Evolutionary conservation across 1,140 invertebrate genomes (phyloP), one percentile per base, ranked within the genome.

Genomic region (Sogatella furcifera): DNA sequence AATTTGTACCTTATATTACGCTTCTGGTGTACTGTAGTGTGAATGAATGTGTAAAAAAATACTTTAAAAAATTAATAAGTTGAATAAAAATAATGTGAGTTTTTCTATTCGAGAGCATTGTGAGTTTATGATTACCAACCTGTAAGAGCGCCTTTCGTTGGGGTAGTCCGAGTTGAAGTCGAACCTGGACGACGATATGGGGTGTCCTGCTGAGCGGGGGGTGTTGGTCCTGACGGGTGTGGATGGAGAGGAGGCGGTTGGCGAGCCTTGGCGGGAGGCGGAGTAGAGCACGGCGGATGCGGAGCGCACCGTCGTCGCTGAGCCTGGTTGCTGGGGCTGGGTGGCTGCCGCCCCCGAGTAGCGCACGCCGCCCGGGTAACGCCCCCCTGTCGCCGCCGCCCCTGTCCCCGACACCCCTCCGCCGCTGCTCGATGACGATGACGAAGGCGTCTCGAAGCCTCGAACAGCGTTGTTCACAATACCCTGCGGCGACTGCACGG

Each of bases 221-320:
- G 60, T 44, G 14, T 57, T 62, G 9, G 61, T 62, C 13, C 61
- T 61, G 5, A 61, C 62, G 2, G 62, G 62, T n/a, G 62, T 55
- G 28, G 61, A 49, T 24, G 63, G 60, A 1, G 59, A 61, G n/a
- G 62, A 41, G 17, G 53, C 46, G 34, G 19, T 54, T 15, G 31
- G 57, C 28, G 63, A 61, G 42, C 59, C 22, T 28, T 28, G 24
- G 43, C 54, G 44, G 34, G 17, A 17, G 55, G 55, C 13, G 42
- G 19, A 19, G 56, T 58, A 22, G 9, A 38, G 34, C 34, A 38
- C 34, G 52, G 34, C 34, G 52, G 34, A 24, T 55, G 59, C 4
- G 49, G 68, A 69, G 53, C 72, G 69, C 24, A 73, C 70, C 44
- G 69, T 69, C 55, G 68, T 69, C 31, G 34, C 46, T 15, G 34